phyloP scores from a whole-genome alignment of 2,888 invertebrate species.

The Phoenoteleia sp. region DNA sequence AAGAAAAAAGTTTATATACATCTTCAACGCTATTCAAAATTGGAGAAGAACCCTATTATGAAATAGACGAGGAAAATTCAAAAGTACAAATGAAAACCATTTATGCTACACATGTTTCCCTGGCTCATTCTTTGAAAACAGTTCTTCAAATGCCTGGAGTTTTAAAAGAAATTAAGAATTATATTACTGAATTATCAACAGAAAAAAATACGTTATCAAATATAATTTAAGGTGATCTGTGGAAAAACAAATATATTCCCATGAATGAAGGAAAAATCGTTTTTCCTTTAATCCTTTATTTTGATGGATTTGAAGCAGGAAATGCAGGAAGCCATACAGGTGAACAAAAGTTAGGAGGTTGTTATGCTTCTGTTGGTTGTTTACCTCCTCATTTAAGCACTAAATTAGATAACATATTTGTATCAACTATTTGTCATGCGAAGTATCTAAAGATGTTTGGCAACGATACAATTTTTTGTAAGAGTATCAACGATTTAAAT shows the following conservation, averaged over 20 bases:
- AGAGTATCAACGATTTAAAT: no score
- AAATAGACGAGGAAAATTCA: background rate
- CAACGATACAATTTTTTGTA: no score
- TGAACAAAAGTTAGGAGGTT: no score
- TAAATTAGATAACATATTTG: no score
- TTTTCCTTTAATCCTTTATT: conserved; percentile 8
- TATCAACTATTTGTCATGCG: no score
- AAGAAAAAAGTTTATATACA: conserved; percentile 32
- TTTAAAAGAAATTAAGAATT: background rate
- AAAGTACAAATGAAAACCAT: background rate
- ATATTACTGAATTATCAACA: background rate
- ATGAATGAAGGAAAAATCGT: background rate
- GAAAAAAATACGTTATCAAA: background rate
- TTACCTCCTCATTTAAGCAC: no score
- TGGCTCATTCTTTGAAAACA: conserved; percentile 17
- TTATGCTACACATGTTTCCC: conserved; percentile 41
- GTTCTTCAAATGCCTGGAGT: conserved; percentile 38
- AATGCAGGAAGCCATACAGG: no score
- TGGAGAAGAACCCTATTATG: conserved; percentile 27
- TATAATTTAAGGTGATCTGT: background rate
- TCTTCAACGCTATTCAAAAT: conserved; percentile 39
- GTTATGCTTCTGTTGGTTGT: no score
- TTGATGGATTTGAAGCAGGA: conserved; percentile 34
- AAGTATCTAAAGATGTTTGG: no score
- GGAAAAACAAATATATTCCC: background rate